Evolutionary conservation across 2,113 vertebrate genomes (phyloP).

Genomic region (Saiga tatarica): DNA sequence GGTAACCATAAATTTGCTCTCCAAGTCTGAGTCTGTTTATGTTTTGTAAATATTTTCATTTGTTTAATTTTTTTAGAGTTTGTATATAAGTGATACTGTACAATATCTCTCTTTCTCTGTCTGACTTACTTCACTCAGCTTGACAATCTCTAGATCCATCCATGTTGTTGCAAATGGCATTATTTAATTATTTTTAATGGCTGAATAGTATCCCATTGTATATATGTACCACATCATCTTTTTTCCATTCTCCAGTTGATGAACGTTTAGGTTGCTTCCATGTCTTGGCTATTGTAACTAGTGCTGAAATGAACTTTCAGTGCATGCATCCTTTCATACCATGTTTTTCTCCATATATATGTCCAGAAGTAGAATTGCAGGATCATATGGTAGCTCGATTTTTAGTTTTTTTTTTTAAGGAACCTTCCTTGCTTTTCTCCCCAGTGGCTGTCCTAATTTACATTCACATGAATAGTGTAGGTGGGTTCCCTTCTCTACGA

Average conservation of each 20-base stretch:
- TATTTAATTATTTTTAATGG: neutral
- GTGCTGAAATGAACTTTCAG: neutral
- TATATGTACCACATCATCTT: neutral
- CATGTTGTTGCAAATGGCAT: neutral
- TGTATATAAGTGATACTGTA: neutral
- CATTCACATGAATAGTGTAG: neutral
- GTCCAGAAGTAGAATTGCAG: neutral
- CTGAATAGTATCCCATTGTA: neutral
- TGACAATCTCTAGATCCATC: neutral
- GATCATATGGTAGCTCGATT: neutral
- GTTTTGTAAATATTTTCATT: neutral
- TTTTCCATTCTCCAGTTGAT: neutral
- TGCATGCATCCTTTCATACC: neutral
- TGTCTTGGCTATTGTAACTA: neutral
- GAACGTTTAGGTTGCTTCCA: neutral
- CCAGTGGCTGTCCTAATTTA: neutral
- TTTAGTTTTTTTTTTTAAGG: neutral
- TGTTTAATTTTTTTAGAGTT: neutral
- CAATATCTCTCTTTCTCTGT: neutral
- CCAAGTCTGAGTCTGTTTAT: neutral
- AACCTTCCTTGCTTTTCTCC: neutral
- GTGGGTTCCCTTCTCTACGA: neutral
- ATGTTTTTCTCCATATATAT: neutral
- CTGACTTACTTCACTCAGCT: neutral
- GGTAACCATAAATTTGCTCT: neutral